Conservation (phyloP, 2,888 invertebrate genomes). For the Drosophila yooni region DNA sequence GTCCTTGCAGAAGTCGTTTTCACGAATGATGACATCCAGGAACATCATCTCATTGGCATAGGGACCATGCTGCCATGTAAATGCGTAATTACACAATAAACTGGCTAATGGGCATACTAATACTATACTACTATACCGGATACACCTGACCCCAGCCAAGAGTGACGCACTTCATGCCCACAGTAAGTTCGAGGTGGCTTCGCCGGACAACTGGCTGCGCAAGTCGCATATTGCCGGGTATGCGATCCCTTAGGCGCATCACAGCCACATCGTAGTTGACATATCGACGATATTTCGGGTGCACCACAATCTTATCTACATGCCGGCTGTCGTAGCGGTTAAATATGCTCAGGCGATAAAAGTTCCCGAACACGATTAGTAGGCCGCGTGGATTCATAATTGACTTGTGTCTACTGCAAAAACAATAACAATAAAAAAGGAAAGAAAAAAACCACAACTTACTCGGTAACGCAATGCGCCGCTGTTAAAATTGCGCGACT, state of each 20-base stretch:
- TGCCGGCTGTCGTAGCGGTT: slow-evolving; percentile 2
- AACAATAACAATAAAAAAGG: neutral
- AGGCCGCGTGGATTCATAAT: slow-evolving; percentile 46
- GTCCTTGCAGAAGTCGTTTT: slow-evolving; percentile 4
- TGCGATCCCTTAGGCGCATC: slow-evolving; percentile 19
- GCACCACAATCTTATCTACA: slow-evolving; percentile 46
- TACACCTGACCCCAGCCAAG: slow-evolving; percentile 69
- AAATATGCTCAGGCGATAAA: slow-evolving; percentile 16
- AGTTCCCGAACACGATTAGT: slow-evolving; percentile 43
- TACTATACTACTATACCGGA: slow-evolving; percentile 32
- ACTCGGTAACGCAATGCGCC: slow-evolving; percentile 67
- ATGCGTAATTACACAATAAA: neutral
- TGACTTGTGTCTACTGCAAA: slow-evolving; percentile 47
- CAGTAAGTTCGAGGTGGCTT: fast-evolving
- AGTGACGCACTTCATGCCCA: slow-evolving; percentile 39
- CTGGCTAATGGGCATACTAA: neutral
- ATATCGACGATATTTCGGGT: slow-evolving; percentile 54
- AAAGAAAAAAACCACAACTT: slow-evolving; percentile 7
- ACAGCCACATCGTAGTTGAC: slow-evolving; percentile 49
- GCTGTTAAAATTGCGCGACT: slow-evolving; percentile 58
- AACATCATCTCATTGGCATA: slow-evolving; percentile 58
- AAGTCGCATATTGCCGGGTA: slow-evolving; percentile 37
- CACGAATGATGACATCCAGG: slow-evolving; percentile 34
- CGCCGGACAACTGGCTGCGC: slow-evolving; percentile 37
- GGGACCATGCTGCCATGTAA: slow-evolving; percentile 53